Conservation (phyloP, 1,140 invertebrate genomes). For the Lordiphosa clarofinis region DNA sequence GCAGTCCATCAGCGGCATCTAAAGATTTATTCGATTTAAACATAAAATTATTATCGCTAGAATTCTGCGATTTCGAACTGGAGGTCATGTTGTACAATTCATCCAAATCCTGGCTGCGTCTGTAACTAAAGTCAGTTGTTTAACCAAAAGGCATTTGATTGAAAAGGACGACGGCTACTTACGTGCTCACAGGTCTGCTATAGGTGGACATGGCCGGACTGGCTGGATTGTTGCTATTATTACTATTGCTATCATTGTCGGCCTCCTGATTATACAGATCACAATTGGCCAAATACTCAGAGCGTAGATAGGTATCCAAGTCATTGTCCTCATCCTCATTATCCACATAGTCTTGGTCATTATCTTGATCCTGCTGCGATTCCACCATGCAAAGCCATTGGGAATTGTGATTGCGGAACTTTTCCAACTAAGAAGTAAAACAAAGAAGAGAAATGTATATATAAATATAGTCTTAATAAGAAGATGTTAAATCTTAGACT, state of each 20-base stretch:
- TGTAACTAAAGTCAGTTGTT: slow-evolving; percentile 40
- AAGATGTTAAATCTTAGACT: too few relatives aligned
- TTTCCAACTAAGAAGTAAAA: slow-evolving; percentile 84
- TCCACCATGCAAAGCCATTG: slow-evolving; percentile 99
- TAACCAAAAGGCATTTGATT: too few relatives aligned
- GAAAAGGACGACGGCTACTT: slow-evolving; percentile 14
- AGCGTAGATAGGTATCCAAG: slow-evolving; percentile 86
- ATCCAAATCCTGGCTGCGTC: slow-evolving; percentile 81
- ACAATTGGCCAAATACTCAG: slow-evolving; percentile 83
- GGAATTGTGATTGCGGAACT: slow-evolving; percentile 97
- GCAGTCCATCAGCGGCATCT: slow-evolving; percentile 50
- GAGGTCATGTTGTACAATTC: slow-evolving; percentile 81
- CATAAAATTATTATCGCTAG: slow-evolving; percentile 72
- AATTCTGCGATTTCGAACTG: slow-evolving; percentile 81
- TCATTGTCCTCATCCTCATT: slow-evolving; percentile 83
- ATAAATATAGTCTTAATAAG: too few relatives aligned
- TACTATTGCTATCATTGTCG: slow-evolving; percentile 70
- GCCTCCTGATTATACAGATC: slow-evolving; percentile 68
- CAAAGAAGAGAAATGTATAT: neutral
- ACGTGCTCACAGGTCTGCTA: slow-evolving; percentile 78
- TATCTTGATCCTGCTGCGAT: slow-evolving; percentile 80
- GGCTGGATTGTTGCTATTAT: slow-evolving; percentile 68
- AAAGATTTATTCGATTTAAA: slow-evolving; percentile 74
- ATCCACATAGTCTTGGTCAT: slow-evolving; percentile 80
- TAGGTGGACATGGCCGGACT: slow-evolving; percentile 67